Base-by-base conservation (phyloP, 2,888 invertebrate genomes). In the Saturnia pavonia region DNA sequence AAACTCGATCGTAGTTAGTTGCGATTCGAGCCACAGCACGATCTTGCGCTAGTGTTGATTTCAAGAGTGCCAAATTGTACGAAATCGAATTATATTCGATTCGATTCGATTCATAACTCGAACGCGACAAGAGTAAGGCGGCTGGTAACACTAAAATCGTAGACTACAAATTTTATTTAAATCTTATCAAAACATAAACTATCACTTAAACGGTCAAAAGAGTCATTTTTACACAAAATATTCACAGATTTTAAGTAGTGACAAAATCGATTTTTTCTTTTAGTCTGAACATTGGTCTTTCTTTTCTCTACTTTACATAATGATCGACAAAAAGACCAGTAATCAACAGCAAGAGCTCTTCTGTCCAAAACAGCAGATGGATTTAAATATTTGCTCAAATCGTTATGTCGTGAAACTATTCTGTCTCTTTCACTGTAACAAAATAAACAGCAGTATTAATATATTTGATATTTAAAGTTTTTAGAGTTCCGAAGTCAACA, bases 181-280 rank as follows among this genome's bases (percentile, higher is more conserved):
- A 74, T 77, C 74, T 78, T 74, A 77, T 76, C 75, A 76, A 77
- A 73, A 75, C 74, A 78, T 71, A 94, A 85, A 76, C 93, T 91
- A 71, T 88, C 84, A 77, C 94, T 91, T 70, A 94, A 90, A 63
- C 85, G 87, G 77, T 95, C 94, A 74, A 94, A 95, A 54, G 88
- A 80, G 40, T 94, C 91, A 77, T 88, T 94, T 77, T 91, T 94
- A 77, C 94, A 94, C 72, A 91, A 89, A 66, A 93, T 83, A 80
- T 93, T 94, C 72, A 95, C 84, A 68, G 95, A 95, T 77, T 95
- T 95, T n/a, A 97, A 92, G 88, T 97, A 97, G 86, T 97, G 97
- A 88, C 96, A 96, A 88, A 96, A 97, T 71, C 97, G 94, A 81
- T 96, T 97, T 74, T 96, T 95, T 73, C 97, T 94, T 82, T 97